Evolutionary conservation across 2,113 vertebrate genomes (phyloP).

Genomic region (Eptesicus fuscus): DNA sequence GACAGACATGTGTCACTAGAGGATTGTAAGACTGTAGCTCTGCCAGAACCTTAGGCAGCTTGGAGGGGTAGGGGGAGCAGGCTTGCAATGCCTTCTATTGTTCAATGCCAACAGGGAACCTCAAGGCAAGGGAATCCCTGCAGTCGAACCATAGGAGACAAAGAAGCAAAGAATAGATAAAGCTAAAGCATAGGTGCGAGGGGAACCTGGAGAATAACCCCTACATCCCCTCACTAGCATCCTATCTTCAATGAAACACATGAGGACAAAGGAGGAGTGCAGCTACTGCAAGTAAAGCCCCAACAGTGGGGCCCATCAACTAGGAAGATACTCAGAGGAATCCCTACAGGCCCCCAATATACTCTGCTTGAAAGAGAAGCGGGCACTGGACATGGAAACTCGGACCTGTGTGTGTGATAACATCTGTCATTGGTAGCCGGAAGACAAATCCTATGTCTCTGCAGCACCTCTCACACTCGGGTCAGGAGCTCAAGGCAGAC

Average conservation of each 20-base stretch:
- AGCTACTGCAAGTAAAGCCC: neutral
- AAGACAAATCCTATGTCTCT: neutral
- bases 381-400: neutral
- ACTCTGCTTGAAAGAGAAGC: neutral
- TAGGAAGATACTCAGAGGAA: neutral
- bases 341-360: neutral
- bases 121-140: neutral
- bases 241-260: neutral
- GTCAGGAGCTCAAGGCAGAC: neutral
- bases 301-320: neutral
- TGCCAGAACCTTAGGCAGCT: neutral
- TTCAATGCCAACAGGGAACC: neutral
- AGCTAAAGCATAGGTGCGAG: neutral
- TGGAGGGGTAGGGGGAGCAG: no score
- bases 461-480: neutral
- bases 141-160: neutral
- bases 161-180: neutral
- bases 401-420: neutral
- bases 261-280: neutral
- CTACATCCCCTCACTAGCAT: neutral
- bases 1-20: neutral
- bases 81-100: neutral
- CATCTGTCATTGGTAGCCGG: neutral
- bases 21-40: neutral
- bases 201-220: neutral